These are phyloP conservation scores for Glossophaga mutica DNA, from an alignment of 2,797 vertebrate genomes.

Conservation along the genomic window DNA sequence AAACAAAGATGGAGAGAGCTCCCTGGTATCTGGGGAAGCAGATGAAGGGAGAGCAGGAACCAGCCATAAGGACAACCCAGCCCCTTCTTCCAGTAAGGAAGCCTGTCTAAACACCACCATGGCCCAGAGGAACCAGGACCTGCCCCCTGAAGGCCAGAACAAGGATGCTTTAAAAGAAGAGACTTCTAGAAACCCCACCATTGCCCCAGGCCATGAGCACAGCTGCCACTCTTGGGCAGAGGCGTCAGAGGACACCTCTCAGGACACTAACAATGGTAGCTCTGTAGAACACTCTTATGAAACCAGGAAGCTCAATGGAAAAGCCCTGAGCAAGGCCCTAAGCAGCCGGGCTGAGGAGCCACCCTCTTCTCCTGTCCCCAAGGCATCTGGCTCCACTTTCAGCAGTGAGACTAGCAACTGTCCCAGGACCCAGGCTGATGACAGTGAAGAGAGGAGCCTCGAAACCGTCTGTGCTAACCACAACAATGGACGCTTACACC, in stretches of 20 bases:
- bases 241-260: constrained; percentile 77
- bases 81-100: constrained; percentile 69
- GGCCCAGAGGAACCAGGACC: constrained; percentile 72
- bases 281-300: constrained; percentile 82
- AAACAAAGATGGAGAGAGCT: constrained; percentile 82
- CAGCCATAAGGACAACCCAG: constrained; percentile 76
- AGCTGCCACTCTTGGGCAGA: constrained; percentile 76
- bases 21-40: constrained; percentile 77
- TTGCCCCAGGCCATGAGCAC: constrained; percentile 70
- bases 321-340: constrained; percentile 82
- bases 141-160: constrained; percentile 71
- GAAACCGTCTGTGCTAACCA: constrained; percentile 83
- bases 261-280: constrained; percentile 73
- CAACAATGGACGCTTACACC: constrained; percentile 84
- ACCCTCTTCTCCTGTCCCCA: constrained; percentile 76
- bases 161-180: constrained; percentile 80
- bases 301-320: constrained; percentile 85
- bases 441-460: constrained; percentile 79
- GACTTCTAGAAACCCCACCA: constrained; percentile 77
- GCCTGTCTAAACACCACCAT: constrained; percentile 16
- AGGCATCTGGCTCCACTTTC: constrained; percentile 72
- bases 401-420: constrained; percentile 78
- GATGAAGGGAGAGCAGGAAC: constrained; percentile 85
- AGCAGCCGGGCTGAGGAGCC: constrained; percentile 81
- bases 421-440: constrained; percentile 82